Percentiles rank a stretch among this genome's conserved stretches.
phyloP scores from a whole-genome alignment of 2,888 invertebrate genomes.

The Drosophila villosipedis region DNA sequence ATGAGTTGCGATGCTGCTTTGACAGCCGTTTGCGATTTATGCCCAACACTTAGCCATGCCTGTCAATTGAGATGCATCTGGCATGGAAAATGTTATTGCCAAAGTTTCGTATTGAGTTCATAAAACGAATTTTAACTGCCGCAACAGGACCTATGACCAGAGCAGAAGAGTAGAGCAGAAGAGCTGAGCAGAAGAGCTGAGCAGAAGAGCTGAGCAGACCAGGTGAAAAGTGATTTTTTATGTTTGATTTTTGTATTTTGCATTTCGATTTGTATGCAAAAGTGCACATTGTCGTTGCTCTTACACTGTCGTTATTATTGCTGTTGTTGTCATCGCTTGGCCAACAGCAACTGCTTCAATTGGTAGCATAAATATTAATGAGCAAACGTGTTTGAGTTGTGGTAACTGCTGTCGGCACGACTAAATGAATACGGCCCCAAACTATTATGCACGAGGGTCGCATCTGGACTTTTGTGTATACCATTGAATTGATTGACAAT shows the following conservation, averaged over 20 bases:
- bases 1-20: conserved; percentile 31
- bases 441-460: conserved; percentile 16
- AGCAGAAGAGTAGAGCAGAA: background rate
- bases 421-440: conserved; percentile 16
- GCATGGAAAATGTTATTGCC: conserved; percentile 7
- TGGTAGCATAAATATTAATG: conserved; percentile 75
- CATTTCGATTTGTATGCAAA: conserved; percentile 57
- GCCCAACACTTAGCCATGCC: conserved; percentile 31
- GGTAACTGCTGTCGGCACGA: conserved; percentile 45
- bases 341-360: conserved; percentile 61
- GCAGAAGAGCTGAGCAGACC: background rate
- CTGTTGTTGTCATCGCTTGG: conserved; percentile 48
- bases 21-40: conserved; percentile 48
- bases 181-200: too few species aligned
- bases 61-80: conserved; percentile 26
- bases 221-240: conserved; percentile 32
- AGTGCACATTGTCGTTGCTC: conserved; percentile 31
- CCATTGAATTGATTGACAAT: conserved; percentile 61
- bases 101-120: conserved; percentile 8
- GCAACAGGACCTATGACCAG: conserved; percentile 38
- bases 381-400: conserved; percentile 67
- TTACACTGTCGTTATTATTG: conserved; percentile 10
- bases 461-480: conserved; percentile 33
- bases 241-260: conserved; percentile 13
- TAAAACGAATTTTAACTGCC: conserved; percentile 29